Base-by-base conservation (phyloP, 2,888 invertebrate species). In the Harpagoxenus sublaevis region DNA sequence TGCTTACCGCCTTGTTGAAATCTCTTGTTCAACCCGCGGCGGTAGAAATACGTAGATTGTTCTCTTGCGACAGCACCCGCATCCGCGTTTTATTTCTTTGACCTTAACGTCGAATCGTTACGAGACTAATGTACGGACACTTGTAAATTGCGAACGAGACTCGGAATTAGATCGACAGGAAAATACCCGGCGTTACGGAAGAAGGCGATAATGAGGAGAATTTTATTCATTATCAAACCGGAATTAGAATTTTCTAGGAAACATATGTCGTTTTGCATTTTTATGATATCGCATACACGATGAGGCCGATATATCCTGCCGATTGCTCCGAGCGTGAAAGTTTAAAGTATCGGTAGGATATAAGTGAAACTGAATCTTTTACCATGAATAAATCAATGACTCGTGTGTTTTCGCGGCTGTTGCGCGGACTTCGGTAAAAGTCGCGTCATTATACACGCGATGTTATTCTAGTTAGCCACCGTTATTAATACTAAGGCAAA, bases 311-410 rank as follows among this genome's bases (percentile, higher is more conserved):
- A 65, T 73, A 39, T 68, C 39, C 31, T 31, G 45, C 6, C 60
- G 73, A 53, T 60, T 62, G 48, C 60, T 83, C 9, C 45, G 57
- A 66, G 39, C 78, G 85, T 85, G 85, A 86, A 86, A 86, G 85
- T 86, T 68, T 73, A 57, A 78, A 83, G 53, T 84, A 62, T 65
- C 79, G 74, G 18, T 23, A 10, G 28, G 12, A 39, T 73, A 83
- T 55, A 84, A 84, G 85, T 78, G 84, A 86, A 84, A 84, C 77
- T 39, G 71, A 73, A 79, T 74, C 84, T 85, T 65, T 85, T 65
- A 75, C 60, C 57, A 45, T 42, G 71, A 82, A 81, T 74, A 81
- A 74, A 70, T 65, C 57, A 83, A 42, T 55, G 53, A 28, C 45
- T 39, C 15, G 51, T 35, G 62, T 68, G 15, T 53, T 51, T 35